Evolutionary conservation across 2,888 invertebrate genomes (phyloP).

Genomic region (Habrosyne pyritoides): DNA sequence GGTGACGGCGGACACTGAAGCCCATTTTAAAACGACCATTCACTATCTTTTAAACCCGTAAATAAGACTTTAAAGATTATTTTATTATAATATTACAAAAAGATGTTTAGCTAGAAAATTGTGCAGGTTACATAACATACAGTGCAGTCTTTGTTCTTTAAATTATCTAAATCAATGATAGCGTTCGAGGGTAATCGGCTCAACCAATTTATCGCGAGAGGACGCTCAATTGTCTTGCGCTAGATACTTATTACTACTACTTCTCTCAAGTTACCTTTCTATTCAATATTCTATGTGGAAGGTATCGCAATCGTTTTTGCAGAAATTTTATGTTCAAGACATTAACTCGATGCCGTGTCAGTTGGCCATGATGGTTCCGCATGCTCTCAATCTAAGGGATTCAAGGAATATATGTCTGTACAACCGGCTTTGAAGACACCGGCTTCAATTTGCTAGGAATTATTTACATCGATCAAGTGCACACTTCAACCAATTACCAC

Average conservation of each 20-base stretch:
- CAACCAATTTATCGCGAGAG: neutral
- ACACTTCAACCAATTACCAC: neutral
- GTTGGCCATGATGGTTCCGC: slow-evolving; percentile 70
- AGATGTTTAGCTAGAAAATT: too few species aligned
- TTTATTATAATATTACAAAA: too few species aligned
- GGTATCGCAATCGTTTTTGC: slow-evolving; percentile 28
- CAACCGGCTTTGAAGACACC: slow-evolving; percentile 10
- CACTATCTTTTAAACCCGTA: too few species aligned
- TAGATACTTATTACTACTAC: neutral
- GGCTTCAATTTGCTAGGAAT: slow-evolving; percentile 6
- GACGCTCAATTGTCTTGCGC: neutral
- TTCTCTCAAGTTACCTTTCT: neutral
- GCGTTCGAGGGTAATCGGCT: neutral
- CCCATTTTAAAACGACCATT: neutral
- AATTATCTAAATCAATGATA: neutral
- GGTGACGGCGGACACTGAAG: slow-evolving; percentile 9
- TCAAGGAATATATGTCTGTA: slow-evolving; percentile 62
- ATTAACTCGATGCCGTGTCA: slow-evolving; percentile 58
- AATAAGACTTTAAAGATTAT: too few species aligned
- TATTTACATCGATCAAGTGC: neutral
- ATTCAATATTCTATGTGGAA: neutral
- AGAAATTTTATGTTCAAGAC: slow-evolving; percentile 30
- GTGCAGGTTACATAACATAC: too few species aligned
- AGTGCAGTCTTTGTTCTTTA: neutral
- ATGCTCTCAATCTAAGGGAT: slow-evolving; percentile 59